Conservation (phyloP, 2,113 vertebrate genomes). For the Takifugu bimaculatus region DNA sequence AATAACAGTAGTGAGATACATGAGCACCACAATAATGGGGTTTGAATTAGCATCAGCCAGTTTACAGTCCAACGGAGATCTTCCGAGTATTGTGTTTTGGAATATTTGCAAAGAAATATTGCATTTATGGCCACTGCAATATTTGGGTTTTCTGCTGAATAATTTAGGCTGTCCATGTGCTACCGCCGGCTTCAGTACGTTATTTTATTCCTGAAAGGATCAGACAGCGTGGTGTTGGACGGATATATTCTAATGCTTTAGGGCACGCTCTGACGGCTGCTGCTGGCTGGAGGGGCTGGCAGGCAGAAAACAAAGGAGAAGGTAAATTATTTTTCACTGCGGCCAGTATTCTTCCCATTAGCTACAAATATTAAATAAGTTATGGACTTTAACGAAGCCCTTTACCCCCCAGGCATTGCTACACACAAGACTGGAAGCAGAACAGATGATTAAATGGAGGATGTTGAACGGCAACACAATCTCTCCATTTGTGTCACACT, state of each 20-base stretch:
- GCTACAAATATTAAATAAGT: constrained; percentile 81
- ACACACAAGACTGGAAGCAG: constrained; percentile 61
- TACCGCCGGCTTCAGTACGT: constrained; percentile 90
- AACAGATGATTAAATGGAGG: constrained; percentile 17
- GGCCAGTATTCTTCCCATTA: constrained; percentile 83
- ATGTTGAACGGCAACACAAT: neutral
- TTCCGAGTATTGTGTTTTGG: too few relatives aligned
- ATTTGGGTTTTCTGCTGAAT: constrained; percentile 73
- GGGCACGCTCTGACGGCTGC: constrained; percentile 86
- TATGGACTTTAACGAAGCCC: constrained; percentile 80
- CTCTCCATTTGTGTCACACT: too few relatives aligned
- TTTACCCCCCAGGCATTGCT: constrained; percentile 73
- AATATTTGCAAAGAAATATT: constrained; percentile 51
- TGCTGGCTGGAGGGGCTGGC: constrained; percentile 88
- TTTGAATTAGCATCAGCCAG: too few relatives aligned
- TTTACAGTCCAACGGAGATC: too few relatives aligned
- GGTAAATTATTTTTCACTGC: constrained; percentile 81
- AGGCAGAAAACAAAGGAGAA: constrained; percentile 55
- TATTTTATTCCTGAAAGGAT: constrained; percentile 99
- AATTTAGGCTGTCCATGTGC: constrained; percentile 97
- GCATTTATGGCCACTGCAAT: too few relatives aligned
- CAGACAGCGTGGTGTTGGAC: constrained; percentile 86
- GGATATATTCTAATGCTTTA: constrained; percentile 91
- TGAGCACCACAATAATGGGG: too few relatives aligned
- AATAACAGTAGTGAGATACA: too few relatives aligned